Evolutionary conservation across 1,140 invertebrate genomes (phyloP).

Genomic region (Parapsyche elsis): DNA sequence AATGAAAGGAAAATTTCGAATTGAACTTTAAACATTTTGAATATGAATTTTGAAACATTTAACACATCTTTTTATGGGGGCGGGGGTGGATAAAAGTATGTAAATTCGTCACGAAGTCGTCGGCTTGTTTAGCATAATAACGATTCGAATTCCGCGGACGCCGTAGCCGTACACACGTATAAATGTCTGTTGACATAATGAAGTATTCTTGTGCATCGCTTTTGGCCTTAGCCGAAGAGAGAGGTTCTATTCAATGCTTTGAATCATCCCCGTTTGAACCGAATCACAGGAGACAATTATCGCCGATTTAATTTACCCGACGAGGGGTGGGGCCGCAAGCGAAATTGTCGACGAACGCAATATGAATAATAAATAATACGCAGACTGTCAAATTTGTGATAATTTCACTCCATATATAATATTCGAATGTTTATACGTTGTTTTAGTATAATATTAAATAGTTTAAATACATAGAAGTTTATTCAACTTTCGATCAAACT

Average conservation of each 20-base stretch:
- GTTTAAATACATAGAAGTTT: too few species aligned
- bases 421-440: not conserved
- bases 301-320: conserved; percentile 17
- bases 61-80: too few species aligned
- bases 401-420: not conserved
- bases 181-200: conserved; percentile 28
- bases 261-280: conserved; percentile 14
- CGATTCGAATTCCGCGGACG: not conserved
- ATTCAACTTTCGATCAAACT: too few species aligned
- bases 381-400: not conserved
- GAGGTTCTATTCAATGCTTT: not conserved
- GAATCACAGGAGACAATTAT: conserved; percentile 24
- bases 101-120: too few species aligned
- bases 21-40: too few species aligned
- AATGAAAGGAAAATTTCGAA: too few species aligned
- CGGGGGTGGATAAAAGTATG: not conserved
- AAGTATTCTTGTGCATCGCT: conserved; percentile 20
- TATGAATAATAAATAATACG: not conserved
- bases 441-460: too few species aligned
- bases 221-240: not conserved
- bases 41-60: too few species aligned
- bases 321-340: not conserved
- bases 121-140: not conserved
- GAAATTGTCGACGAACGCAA: conserved; percentile 6
- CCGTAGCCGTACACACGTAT: not conserved